These are phyloP conservation scores for Labia minor DNA, from an alignment of 2,888 invertebrate species.

Conservation along the genomic window DNA sequence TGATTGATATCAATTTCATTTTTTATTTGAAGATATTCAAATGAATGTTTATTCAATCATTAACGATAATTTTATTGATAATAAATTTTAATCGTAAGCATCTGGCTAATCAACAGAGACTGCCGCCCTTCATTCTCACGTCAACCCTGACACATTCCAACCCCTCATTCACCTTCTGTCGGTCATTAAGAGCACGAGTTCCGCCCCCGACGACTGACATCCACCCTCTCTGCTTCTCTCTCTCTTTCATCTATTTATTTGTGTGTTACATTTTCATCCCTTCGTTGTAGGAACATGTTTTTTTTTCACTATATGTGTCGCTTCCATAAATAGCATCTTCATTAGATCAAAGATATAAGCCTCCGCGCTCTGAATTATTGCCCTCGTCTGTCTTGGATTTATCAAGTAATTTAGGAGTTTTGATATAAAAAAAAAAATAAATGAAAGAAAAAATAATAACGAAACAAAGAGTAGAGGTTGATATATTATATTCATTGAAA, in stretches of 20 bases:
- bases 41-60: too few species aligned
- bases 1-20: too few species aligned
- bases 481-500: neutral
- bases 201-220: slow-evolving; percentile 8
- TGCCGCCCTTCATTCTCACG: neutral
- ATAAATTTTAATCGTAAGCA: too few species aligned
- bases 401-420: neutral
- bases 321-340: slow-evolving; percentile 7
- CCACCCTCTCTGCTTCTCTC: neutral
- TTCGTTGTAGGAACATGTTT: neutral
- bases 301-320: neutral
- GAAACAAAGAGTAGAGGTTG: neutral
- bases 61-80: too few species aligned
- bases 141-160: neutral
- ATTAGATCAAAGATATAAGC: slow-evolving; percentile 5
- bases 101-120: too few species aligned
- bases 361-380: neutral
- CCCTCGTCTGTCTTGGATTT: neutral
- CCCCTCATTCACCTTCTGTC: neutral
- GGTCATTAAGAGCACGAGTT: slow-evolving; percentile 13
- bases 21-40: too few species aligned
- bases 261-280: slow-evolving; percentile 5
- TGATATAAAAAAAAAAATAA: neutral
- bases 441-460: neutral
- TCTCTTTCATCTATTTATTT: neutral